Base-by-base conservation (phyloP, 2,113 vertebrate genomes). In the Xyrauchen texanus region DNA sequence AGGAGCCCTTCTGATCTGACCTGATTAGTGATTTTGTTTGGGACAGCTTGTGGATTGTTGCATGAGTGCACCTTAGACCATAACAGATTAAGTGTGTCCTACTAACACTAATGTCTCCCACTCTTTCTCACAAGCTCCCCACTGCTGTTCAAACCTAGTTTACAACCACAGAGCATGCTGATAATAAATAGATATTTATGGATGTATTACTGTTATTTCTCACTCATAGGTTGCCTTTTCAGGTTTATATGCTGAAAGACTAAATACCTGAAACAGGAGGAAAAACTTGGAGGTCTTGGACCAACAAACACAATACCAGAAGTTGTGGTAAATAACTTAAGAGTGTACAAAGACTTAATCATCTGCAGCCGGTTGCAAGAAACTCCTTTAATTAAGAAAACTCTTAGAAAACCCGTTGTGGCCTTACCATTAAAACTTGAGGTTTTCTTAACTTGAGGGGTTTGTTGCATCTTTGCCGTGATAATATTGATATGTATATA, bases 241-340 rank as follows among this genome's bases (percentile, higher is more conserved):
- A 92, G 91, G 83, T 79, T 55, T 89, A 90, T 77, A 87, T 84
- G 63, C 85, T 93, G 66, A 95, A 92, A 86, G 80, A 88, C 84
- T 93, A 81, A 85, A 62, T 77, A 80, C 76, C 58, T 92, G 67
- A 92, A 91, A 62, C 84, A 88, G 72, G 87, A 93, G 0, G 12
- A 94, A 80, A 92, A 90, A 42, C 91, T 95, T n/a, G 94, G 91
- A 88, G 95, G 95, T 75, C 93, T 96, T 5, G 95, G 95, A 82
- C 94, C 94, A 10, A 93, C 95, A 85, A 92, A 93, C 52, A 90
- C 86, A 78, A 70, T 93, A 47, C 46, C 88, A 82, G 92, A 92
- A 86, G 90, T 94, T 65, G 93, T 92, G 88, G 96, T 96, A 91
- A 95, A 95, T 81, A 58, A 79, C 60, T 0, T 53, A 34, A 64